Conservation (phyloP, 2,888 invertebrate genomes). For the Papilio elwesi region DNA sequence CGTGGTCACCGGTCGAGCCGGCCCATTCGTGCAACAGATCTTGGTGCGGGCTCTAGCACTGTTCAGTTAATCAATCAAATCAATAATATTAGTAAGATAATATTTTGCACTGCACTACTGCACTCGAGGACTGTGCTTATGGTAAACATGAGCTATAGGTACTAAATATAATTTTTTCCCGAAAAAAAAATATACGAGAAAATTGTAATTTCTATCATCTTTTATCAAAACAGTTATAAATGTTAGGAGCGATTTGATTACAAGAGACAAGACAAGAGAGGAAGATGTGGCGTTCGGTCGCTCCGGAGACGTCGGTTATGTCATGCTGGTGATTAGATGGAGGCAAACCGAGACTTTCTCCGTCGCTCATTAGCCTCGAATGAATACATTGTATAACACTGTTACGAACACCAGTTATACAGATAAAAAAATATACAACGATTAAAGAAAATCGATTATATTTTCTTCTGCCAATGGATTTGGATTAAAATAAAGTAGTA, state of each 20-base stretch:
- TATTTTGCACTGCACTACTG: too few relatives aligned
- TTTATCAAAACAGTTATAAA: constrained; percentile 41
- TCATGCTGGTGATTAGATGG: constrained; percentile 45
- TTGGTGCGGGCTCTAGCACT: too few relatives aligned
- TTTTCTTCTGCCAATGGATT: not conserved
- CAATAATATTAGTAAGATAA: too few relatives aligned
- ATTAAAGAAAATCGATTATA: constrained; percentile 8
- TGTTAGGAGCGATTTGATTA: constrained; percentile 46
- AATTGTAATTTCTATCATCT: not conserved
- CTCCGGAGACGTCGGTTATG: constrained; percentile 48
- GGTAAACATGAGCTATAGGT: too few relatives aligned
- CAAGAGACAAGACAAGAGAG: constrained; percentile 42
- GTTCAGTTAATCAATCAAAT: too few relatives aligned
- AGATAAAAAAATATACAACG: constrained; percentile 28
- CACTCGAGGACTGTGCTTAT: too few relatives aligned
- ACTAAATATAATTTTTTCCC: not conserved
- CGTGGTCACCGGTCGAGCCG: too few relatives aligned
- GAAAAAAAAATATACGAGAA: not conserved
- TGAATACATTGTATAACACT: constrained; percentile 42
- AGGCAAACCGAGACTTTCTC: constrained; percentile 51
- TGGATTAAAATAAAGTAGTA: too few relatives aligned
- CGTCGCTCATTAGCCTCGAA: constrained; percentile 46
- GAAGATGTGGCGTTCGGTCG: constrained; percentile 43
- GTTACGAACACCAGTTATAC: constrained; percentile 42
- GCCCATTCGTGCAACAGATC: too few relatives aligned